Percentiles rank a stretch among this genome's conserved stretches.
These are phyloP conservation scores for Chironomus striatipennis DNA, from an alignment of 1,140 invertebrate species.

Conservation along the genomic window DNA sequence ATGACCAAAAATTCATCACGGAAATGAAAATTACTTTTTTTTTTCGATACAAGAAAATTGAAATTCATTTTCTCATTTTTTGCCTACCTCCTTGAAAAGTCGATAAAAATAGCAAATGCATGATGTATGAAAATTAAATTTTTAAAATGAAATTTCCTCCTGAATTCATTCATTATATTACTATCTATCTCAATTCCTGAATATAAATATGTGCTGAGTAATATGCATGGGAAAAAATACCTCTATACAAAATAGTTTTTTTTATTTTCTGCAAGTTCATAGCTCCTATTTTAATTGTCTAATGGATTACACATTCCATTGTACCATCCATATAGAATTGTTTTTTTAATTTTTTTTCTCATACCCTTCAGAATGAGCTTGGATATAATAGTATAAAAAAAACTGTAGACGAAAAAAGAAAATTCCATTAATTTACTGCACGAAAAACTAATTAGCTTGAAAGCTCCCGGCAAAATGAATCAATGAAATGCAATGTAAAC, in stretches of 20 bases:
- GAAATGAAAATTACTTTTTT: too few relatives aligned
- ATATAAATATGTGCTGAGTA: neutral
- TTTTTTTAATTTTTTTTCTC: too few relatives aligned
- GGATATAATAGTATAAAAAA: neutral
- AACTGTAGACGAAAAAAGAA: neutral
- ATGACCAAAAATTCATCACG: too few relatives aligned
- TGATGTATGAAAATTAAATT: neutral
- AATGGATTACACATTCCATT: neutral
- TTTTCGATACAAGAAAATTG: too few relatives aligned
- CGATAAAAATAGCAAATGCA: too few relatives aligned
- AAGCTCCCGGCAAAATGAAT: constrained; percentile 9
- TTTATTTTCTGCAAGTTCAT: neutral
- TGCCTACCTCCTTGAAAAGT: too few relatives aligned
- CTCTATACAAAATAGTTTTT: neutral
- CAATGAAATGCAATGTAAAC: constrained; percentile 20
- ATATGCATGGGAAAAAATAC: neutral
- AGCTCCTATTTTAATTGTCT: constrained; percentile 8
- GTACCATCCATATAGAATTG: neutral
- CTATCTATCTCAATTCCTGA: neutral
- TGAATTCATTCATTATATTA: neutral
- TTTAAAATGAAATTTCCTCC: neutral
- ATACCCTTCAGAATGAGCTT: neutral
- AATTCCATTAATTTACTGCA: constrained; percentile 20
- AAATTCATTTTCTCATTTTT: too few relatives aligned
- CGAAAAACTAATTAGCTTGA: constrained; percentile 22